Evolutionary conservation across 2,888 invertebrate species (phyloP).

Genomic region (Tipula vernalis): DNA sequence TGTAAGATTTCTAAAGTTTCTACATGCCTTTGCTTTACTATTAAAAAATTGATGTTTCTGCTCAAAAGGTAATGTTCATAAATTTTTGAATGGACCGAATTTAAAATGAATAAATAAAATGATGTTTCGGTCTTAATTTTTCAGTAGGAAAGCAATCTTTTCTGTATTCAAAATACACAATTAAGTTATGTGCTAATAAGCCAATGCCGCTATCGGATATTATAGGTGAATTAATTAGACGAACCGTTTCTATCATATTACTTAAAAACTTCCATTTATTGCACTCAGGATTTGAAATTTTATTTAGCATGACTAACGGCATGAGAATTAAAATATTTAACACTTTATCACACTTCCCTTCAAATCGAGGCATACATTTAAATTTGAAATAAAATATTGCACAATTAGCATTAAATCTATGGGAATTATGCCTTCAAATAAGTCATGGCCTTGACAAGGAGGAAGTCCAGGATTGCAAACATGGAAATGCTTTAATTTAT

Average conservation of each 20-base stretch:
- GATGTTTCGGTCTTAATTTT: not conserved
- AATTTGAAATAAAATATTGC: conserved; percentile 16
- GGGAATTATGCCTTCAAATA: conserved; percentile 21
- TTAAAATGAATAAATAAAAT: not conserved
- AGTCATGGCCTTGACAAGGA: conserved; percentile 23
- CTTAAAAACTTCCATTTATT: conserved; percentile 13
- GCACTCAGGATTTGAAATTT: conserved; percentile 5
- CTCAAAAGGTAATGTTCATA: not conserved
- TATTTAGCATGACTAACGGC: conserved; percentile 10
- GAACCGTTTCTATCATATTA: conserved; percentile 13
- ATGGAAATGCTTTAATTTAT: conserved; percentile 21
- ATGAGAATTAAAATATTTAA: conserved; percentile 10
- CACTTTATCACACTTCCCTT: conserved; percentile 14
- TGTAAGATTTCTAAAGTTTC: not conserved
- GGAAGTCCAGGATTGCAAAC: conserved; percentile 21
- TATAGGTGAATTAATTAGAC: conserved; percentile 7
- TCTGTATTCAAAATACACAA: not conserved
- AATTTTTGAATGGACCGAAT: not conserved
- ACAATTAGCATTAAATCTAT: conserved; percentile 20
- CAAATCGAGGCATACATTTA: not conserved
- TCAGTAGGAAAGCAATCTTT: not conserved
- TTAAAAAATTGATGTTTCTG: not conserved
- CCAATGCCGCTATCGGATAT: not conserved
- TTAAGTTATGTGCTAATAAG: not conserved
- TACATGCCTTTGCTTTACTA: not conserved